phyloP scores from a whole-genome alignment of 2,797 vertebrate species.

The Orientallactaga sibirica region DNA sequence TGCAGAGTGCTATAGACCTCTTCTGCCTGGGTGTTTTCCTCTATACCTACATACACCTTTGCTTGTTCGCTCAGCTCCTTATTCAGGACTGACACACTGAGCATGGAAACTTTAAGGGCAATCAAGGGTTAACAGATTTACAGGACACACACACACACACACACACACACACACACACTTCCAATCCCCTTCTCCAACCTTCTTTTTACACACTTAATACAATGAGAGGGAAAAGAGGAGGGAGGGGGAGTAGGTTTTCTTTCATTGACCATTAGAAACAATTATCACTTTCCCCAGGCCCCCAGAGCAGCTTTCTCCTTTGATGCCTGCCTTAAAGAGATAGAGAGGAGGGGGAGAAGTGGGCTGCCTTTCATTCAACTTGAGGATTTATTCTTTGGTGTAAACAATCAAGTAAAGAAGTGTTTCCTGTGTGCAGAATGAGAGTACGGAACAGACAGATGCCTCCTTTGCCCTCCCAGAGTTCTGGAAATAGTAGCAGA shows the following conservation, averaged over 20 bases:
- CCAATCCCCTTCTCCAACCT: neutral
- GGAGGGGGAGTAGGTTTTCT: constrained; percentile 30
- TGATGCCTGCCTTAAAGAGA: constrained; percentile 76
- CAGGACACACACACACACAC: neutral
- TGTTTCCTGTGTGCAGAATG: constrained; percentile 49
- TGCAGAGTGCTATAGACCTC: neutral
- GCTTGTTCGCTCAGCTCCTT: neutral
- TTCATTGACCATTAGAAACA: constrained; percentile 72
- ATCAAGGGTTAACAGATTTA: constrained; percentile 52
- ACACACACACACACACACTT: neutral
- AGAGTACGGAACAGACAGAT: neutral
- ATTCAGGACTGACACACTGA: neutral
- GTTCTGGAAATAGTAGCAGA: constrained; percentile 50
- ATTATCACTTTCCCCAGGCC: constrained; percentile 73
- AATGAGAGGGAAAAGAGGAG: neutral
- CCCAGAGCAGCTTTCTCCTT: constrained; percentile 67
- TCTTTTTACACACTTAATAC: constrained; percentile 58
- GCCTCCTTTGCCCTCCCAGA: neutral
- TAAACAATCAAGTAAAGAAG: constrained; percentile 61
- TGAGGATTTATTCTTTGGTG: constrained; percentile 72
- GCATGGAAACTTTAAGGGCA: constrained; percentile 1
- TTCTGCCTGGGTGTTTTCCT: neutral
- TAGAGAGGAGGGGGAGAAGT: constrained; percentile 21
- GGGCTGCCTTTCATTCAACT: constrained; percentile 62
- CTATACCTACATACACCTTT: neutral